phyloP scores from a whole-genome alignment of 2,888 invertebrate genomes.

The Ochlodes sylvanus region DNA sequence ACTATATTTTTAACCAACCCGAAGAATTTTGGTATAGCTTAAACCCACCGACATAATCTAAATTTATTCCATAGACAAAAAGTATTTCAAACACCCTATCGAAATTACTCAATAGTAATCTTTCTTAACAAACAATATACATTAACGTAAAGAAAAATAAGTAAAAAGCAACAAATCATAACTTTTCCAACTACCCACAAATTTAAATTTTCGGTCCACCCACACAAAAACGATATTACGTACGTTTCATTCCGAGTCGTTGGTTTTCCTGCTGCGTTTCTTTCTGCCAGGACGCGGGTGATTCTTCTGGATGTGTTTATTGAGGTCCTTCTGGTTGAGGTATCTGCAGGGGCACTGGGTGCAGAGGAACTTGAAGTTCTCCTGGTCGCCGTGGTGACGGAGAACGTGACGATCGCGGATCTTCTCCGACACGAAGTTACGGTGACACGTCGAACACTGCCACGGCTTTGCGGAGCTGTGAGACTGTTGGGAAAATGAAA shows the following conservation, averaged over 20 bases:
- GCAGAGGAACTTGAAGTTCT: slow-evolving; percentile 63
- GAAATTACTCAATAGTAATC: too few relatives aligned
- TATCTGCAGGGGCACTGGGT: slow-evolving; percentile 65
- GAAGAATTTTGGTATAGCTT: too few relatives aligned
- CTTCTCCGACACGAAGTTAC: slow-evolving; percentile 65
- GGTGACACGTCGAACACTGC: slow-evolving; percentile 64
- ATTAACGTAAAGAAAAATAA: too few relatives aligned
- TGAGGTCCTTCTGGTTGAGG: slow-evolving; percentile 64
- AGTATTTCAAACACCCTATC: too few relatives aligned
- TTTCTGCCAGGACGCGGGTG: slow-evolving; percentile 60
- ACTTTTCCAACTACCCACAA: too few relatives aligned
- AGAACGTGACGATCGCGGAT: slow-evolving; percentile 65
- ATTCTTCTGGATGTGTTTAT: slow-evolving; percentile 68
- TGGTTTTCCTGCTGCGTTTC: slow-evolving; percentile 31
- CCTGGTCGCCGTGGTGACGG: slow-evolving; percentile 64
- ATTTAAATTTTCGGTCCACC: neutral
- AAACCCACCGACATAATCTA: too few relatives aligned
- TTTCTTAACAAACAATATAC: too few relatives aligned
- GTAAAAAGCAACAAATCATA: too few relatives aligned
- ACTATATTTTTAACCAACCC: too few relatives aligned
- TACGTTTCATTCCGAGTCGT: slow-evolving; percentile 30
- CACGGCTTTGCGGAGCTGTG: slow-evolving; percentile 69
- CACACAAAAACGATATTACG: slow-evolving; percentile 28
- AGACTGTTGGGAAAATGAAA: slow-evolving; percentile 58
- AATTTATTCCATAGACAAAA: too few relatives aligned